phyloP scores from a whole-genome alignment of 2,113 vertebrate species.

The Neomonachus schauinslandi region DNA sequence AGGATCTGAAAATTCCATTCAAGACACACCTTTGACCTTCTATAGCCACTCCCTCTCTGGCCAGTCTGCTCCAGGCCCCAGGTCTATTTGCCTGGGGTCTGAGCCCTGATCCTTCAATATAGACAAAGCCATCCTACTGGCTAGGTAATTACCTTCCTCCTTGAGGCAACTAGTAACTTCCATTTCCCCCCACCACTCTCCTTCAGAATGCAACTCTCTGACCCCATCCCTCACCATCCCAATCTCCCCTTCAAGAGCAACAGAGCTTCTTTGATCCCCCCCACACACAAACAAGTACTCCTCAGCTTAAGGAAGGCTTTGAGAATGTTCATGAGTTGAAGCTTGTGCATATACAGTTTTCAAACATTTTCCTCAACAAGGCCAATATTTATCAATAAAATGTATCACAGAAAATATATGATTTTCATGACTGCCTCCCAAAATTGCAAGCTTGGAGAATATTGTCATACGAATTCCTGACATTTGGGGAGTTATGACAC shows the following conservation, averaged over 20 bases:
- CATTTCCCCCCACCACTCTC: not conserved
- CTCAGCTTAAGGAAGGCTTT: not conserved
- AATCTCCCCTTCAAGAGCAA: not conserved
- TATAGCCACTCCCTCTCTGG: not conserved
- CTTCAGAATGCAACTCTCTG: not conserved
- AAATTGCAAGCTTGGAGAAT: not conserved
- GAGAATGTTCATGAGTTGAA: not conserved
- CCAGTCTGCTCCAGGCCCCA: not conserved
- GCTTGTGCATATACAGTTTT: not conserved
- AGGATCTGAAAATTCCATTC: not conserved
- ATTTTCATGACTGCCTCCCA: not conserved
- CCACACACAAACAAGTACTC: not conserved
- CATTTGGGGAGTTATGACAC: not conserved
- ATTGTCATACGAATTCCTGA: slow-evolving; percentile 23
- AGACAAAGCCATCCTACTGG: not conserved
- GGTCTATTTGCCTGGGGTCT: not conserved
- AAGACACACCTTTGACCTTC: not conserved
- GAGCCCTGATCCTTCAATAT: not conserved
- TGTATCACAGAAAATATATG: not conserved
- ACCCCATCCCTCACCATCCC: not conserved
- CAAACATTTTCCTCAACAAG: slow-evolving; percentile 48
- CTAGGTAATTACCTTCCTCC: not conserved
- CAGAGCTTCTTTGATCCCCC: not conserved
- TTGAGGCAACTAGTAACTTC: not conserved
- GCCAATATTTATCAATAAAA: slow-evolving; percentile 27